A percentile compares a stretch with the other conserved stretches of the same genome.
Evolutionary conservation across 1,140 invertebrate genomes (phyloP).

Genomic region (Nylanderia fulva): DNA sequence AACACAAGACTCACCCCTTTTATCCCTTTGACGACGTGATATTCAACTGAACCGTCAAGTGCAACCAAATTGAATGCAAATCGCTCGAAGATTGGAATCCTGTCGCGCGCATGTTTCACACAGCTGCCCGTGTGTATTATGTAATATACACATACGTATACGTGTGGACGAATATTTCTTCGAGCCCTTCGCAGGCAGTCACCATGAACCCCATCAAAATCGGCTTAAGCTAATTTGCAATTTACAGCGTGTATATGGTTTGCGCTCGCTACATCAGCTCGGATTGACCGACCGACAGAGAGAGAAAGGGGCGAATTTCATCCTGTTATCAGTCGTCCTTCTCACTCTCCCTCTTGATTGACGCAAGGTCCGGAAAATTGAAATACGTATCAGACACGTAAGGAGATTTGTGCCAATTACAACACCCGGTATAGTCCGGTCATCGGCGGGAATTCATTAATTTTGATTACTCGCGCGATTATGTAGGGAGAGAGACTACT

Average conservation of each 20-base stretch:
- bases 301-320: conserved; percentile 22
- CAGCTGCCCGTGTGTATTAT: neutral
- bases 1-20: conserved; percentile 25
- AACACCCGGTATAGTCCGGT: conserved; percentile 42
- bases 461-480: conserved; percentile 55
- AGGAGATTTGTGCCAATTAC: conserved; percentile 72
- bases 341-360: neutral
- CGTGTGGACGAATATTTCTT: conserved; percentile 27
- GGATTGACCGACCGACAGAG: conserved; percentile 29
- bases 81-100: conserved; percentile 15
- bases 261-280: conserved; percentile 38
- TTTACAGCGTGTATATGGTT: conserved; percentile 68
- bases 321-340: conserved; percentile 49
- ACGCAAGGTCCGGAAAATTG: conserved; percentile 62
- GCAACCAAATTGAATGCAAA: conserved; percentile 50
- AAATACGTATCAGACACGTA: conserved; percentile 61
- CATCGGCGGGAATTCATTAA: conserved; percentile 53
- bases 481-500: conserved; percentile 28
- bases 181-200: neutral
- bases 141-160: conserved; percentile 5
- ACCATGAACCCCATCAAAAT: conserved; percentile 68
- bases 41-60: conserved; percentile 47
- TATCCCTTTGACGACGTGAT: neutral
- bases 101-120: conserved; percentile 40
- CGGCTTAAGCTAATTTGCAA: conserved; percentile 75